A percentile compares a stretch with the other conserved stretches of the same genome.
Evolutionary conservation across 2,797 vertebrate species (phyloP).

Genomic region (Allobates femoralis): DNA sequence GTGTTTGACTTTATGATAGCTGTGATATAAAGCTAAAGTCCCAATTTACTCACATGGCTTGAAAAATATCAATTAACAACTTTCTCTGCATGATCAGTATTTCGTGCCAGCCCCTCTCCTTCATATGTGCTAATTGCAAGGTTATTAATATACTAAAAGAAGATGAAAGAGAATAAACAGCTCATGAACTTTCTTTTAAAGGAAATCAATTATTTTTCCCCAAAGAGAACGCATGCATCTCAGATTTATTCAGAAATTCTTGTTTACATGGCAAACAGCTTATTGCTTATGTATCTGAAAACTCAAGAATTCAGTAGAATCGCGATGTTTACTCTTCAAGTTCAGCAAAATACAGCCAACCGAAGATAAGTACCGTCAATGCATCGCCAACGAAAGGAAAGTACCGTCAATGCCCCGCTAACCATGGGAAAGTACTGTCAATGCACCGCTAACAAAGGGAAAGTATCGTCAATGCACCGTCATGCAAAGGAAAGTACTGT

Average conservation of each 20-base stretch:
- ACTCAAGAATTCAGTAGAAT: not conserved
- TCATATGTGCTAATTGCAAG: conserved; percentile 56
- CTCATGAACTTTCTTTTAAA: conserved; percentile 42
- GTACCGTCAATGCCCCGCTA: too few species aligned
- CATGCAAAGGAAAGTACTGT: too few species aligned
- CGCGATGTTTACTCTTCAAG: not conserved
- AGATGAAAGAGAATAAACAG: conserved; percentile 61
- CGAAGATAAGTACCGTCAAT: too few species aligned
- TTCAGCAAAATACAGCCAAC: not conserved
- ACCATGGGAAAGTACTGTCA: too few species aligned
- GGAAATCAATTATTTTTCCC: conserved; percentile 49
- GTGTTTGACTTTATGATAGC: conserved; percentile 30
- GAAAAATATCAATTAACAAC: conserved; percentile 42
- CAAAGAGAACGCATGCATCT: conserved; percentile 10
- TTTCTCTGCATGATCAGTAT: conserved; percentile 32
- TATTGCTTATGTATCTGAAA: not conserved
- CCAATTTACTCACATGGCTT: conserved; percentile 41
- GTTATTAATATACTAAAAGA: conserved; percentile 58
- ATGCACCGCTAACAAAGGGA: too few species aligned
- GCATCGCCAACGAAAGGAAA: too few species aligned
- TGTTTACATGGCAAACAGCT: conserved; percentile 23
- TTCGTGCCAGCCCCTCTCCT: conserved; percentile 11
- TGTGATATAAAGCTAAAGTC: conserved; percentile 32
- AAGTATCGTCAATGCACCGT: too few species aligned
- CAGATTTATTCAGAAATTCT: conserved; percentile 19